A percentile compares a stretch with the other conserved stretches of the same genome.
Conservation (phyloP, 1,140 invertebrate genomes). For the Drosophila ercepeae region DNA sequence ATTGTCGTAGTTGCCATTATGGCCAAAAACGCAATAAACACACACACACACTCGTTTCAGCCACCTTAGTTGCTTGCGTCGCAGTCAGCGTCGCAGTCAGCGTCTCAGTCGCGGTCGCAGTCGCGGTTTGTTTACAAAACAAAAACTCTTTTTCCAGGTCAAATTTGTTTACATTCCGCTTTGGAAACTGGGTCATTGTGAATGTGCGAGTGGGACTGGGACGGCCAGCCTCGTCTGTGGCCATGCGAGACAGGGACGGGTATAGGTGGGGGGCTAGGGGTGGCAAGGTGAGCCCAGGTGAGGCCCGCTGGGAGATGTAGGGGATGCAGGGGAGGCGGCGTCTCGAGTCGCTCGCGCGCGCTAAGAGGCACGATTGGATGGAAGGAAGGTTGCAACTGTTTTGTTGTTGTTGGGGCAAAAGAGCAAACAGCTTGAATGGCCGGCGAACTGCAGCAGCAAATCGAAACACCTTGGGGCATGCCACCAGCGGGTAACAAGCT, state of each 20-base stretch:
- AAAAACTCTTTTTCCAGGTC: conserved; percentile 76
- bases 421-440: conserved; percentile 56
- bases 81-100: conserved; percentile 23
- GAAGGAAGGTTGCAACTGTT: conserved; percentile 22
- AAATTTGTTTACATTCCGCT: conserved; percentile 82
- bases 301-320: background rate
- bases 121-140: conserved; percentile 76
- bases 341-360: background rate
- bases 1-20: conserved; percentile 43
- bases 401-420: conserved; percentile 42
- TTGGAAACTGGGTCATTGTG: conserved; percentile 78
- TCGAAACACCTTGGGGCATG: conserved; percentile 53
- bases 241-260: conserved; percentile 22
- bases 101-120: background rate
- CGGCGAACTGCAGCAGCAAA: conserved; percentile 31
- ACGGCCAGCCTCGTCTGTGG: conserved; percentile 12
- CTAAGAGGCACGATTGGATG: background rate
- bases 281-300: conserved; percentile 21
- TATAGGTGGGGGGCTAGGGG: conserved; percentile 5
- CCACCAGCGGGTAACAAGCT: conserved; percentile 54
- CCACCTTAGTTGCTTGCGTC: conserved; percentile 38
- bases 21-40: conserved; percentile 63
- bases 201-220: conserved; percentile 59
- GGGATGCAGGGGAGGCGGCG: conserved; percentile 7
- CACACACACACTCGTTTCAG: conserved; percentile 53